Evolutionary conservation across 2,113 vertebrate species (phyloP).

Genomic region (Rhombomys opimus): DNA sequence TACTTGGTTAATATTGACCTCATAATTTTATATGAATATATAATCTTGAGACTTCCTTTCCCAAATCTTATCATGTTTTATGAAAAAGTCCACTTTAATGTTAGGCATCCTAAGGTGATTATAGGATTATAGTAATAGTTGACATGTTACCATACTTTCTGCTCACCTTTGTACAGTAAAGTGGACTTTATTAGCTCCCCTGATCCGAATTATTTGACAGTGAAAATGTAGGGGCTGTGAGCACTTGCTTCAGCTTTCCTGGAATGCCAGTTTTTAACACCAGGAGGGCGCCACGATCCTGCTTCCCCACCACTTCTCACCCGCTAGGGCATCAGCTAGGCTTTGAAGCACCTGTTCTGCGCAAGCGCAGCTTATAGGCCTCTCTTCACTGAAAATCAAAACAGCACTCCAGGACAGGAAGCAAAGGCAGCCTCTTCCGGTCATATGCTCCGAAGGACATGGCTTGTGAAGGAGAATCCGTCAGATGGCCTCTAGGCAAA

Average conservation of each 20-base stretch:
- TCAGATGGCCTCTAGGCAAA: background rate
- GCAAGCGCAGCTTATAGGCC: background rate
- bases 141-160: background rate
- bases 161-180: background rate
- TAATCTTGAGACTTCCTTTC: background rate
- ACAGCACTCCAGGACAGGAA: background rate
- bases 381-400: background rate
- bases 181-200: background rate
- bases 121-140: background rate
- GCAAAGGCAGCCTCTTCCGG: background rate
- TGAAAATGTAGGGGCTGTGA: background rate
- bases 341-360: background rate
- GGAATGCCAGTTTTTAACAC: background rate
- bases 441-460: background rate
- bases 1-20: background rate
- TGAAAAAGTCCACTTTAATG: conserved; percentile 1
- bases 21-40: background rate
- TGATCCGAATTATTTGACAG: background rate
- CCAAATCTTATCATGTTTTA: background rate
- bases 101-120: background rate
- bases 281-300: accelerated
- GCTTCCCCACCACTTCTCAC: background rate
- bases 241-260: background rate
- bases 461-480: conserved; percentile 33
- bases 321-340: background rate